These are phyloP conservation scores for Acipenser transmontanus DNA, from an alignment of 2,797 vertebrate genomes.

Conservation along the genomic window DNA sequence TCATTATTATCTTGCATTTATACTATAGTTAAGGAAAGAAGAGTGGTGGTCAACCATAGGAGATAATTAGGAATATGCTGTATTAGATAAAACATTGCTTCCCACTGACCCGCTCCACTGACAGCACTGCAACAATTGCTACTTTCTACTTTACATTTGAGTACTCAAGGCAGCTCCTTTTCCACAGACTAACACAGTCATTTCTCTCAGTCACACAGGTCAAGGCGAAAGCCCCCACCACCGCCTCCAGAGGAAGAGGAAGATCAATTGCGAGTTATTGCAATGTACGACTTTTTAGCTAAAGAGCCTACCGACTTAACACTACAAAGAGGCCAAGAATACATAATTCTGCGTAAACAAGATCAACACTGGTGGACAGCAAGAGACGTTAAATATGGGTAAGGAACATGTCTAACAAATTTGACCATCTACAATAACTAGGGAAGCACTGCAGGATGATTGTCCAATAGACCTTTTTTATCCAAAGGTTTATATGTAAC, in stretches of 20 bases:
- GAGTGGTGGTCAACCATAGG: background rate
- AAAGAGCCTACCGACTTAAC: constrained; percentile 65
- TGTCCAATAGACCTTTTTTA: background rate
- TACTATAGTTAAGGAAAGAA: background rate
- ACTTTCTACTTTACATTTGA: background rate
- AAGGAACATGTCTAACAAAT: constrained; percentile 18
- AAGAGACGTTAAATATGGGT: constrained; percentile 67
- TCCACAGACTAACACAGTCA: background rate
- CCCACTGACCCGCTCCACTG: no score
- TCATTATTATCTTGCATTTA: background rate
- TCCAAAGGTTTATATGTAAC: background rate
- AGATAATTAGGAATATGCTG: background rate
- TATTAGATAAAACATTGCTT: no score
- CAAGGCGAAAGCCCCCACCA: constrained; percentile 62
- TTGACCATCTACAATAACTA: background rate
- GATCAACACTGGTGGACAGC: constrained; percentile 82
- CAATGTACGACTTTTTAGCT: constrained; percentile 73
- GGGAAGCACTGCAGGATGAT: background rate
- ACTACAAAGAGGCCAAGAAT: constrained; percentile 66
- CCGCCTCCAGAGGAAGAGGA: constrained; percentile 50
- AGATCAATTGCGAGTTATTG: constrained; percentile 54
- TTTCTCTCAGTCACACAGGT: constrained; percentile 49
- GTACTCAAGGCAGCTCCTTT: constrained; percentile 3
- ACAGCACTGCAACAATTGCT: no score
- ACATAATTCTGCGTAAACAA: constrained; percentile 68